Evolutionary conservation across 2,797 vertebrate genomes (phyloP).

Genomic region (Coilia nasus): DNA sequence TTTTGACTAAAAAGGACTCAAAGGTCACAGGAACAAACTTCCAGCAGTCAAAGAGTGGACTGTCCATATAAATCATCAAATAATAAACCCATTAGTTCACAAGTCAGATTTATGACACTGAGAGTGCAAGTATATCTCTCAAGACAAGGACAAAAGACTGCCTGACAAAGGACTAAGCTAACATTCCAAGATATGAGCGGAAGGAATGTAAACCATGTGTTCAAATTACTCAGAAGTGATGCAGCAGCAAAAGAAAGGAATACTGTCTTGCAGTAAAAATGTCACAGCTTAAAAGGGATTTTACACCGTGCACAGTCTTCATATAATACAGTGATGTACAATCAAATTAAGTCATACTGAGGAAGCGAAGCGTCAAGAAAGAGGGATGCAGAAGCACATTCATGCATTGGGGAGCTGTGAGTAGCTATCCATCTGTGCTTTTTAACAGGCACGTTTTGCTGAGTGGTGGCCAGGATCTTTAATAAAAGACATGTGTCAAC

Average conservation of each 20-base stretch:
- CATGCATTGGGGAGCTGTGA: neutral
- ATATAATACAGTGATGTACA: neutral
- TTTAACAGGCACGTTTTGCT: neutral
- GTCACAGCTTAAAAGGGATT: neutral
- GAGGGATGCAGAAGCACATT: neutral
- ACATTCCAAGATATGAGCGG: constrained; percentile 41
- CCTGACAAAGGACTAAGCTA: constrained; percentile 22
- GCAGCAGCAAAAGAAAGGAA: neutral
- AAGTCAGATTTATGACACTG: neutral
- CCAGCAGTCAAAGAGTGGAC: too few relatives aligned
- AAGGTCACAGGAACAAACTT: too few relatives aligned
- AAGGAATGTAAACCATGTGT: constrained; percentile 40
- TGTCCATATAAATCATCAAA: neutral
- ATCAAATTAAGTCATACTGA: neutral
- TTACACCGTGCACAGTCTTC: neutral
- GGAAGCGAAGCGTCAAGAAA: neutral
- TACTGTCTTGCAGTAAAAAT: neutral
- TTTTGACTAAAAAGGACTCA: too few relatives aligned
- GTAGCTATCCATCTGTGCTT: constrained; percentile 4
- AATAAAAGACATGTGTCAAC: constrained; percentile 7
- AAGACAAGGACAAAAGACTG: neutral
- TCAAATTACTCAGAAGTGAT: constrained; percentile 30
- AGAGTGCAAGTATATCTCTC: neutral
- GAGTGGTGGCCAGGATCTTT: neutral
- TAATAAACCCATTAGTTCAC: neutral